Percentiles rank a stretch among this genome's conserved stretches.
These are phyloP conservation scores for Yponomeuta evonymella DNA, from an alignment of 2,888 invertebrate species.

Conservation along the genomic window DNA sequence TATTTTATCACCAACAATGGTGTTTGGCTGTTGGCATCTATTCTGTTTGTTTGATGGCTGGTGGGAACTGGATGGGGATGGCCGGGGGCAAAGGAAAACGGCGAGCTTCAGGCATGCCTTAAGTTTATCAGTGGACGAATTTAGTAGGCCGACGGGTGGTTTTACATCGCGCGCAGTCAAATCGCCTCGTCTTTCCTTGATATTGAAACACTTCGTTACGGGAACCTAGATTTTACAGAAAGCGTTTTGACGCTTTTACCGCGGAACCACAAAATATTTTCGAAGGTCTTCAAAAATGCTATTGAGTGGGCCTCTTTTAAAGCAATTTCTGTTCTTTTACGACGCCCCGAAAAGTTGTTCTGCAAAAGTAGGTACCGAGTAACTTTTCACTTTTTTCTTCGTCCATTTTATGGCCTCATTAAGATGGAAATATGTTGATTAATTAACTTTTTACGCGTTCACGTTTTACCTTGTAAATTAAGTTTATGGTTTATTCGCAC, in stretches of 20 bases:
- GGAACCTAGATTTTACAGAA: background rate
- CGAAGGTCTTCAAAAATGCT: background rate
- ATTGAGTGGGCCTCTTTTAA: background rate
- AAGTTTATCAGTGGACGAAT: no score
- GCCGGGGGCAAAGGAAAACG: background rate
- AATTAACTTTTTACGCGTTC: conserved; percentile 51
- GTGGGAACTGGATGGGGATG: background rate
- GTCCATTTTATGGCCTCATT: conserved; percentile 36
- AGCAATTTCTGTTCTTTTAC: conserved; percentile 31
- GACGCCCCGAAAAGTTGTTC: conserved; percentile 35
- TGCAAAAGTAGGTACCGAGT: no score
- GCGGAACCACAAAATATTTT: background rate
- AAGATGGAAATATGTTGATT: conserved; percentile 55
- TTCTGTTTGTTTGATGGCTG: no score
- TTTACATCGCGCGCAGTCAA: no score
- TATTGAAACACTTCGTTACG: no score
- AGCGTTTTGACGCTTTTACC: background rate
- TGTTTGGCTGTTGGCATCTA: no score
- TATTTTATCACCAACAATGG: no score
- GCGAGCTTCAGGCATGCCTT: no score
- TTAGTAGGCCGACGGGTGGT: no score
- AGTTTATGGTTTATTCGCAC: conserved; percentile 31
- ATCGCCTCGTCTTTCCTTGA: no score
- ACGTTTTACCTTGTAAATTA: conserved; percentile 35
- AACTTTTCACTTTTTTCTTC: background rate